Evolutionary conservation across 2,888 invertebrate genomes (phyloP).

Genomic region (Ditylenchus weischeri): DNA sequence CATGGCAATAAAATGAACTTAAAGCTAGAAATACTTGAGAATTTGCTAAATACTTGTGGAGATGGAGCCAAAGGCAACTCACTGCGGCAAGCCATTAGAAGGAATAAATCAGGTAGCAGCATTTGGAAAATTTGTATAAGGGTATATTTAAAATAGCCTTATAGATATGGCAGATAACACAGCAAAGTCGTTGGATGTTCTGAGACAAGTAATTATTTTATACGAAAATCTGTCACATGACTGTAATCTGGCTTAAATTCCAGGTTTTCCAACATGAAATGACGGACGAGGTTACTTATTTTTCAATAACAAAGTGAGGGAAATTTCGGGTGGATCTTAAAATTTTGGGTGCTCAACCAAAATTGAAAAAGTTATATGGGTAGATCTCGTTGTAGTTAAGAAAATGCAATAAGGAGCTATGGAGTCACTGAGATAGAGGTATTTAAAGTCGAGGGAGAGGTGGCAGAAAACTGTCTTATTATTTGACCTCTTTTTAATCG

Average conservation of each 20-base stretch:
- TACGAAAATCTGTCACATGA: neutral
- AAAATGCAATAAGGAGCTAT: no score
- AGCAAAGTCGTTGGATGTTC: conserved; percentile 46
- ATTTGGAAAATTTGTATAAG: no score
- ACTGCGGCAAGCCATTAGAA: conserved; percentile 38
- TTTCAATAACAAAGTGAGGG: no score
- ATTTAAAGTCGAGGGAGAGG: no score
- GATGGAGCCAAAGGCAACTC: conserved; percentile 33
- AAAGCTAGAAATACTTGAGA: conserved; percentile 49
- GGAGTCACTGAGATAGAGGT: no score
- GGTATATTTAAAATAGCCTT: no score
- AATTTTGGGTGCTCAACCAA: no score
- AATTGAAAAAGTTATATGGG: no score
- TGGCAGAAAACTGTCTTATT: no score
- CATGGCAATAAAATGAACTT: conserved; percentile 55
- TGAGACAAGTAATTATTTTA: conserved; percentile 42
- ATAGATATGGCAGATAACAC: conserved; percentile 51
- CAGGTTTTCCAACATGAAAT: conserved; percentile 35
- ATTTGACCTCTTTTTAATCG: no score
- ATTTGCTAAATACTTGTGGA: conserved; percentile 36
- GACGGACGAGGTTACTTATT: conserved; percentile 19
- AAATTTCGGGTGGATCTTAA: no score
- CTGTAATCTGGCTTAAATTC: neutral
- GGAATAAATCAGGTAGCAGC: conserved; percentile 36
- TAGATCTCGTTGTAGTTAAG: no score